phyloP scores from a whole-genome alignment of 2,888 invertebrate species.

The Diarsia mendica region DNA sequence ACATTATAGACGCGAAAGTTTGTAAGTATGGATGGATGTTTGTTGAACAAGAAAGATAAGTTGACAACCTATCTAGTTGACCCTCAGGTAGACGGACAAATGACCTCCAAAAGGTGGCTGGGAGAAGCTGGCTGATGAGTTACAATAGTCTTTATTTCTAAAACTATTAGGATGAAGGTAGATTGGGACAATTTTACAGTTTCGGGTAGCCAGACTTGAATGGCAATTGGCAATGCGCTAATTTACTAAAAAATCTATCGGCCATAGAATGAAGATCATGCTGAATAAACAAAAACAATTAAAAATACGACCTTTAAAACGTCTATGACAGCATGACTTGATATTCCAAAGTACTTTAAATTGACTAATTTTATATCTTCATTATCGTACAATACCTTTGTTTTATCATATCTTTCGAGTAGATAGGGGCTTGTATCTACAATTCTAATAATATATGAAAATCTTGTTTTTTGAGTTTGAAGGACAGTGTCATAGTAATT shows the following conservation, averaged over 20 bases:
- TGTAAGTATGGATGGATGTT: no score
- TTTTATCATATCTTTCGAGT: neutral
- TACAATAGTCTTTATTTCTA: no score
- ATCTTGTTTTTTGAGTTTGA: neutral
- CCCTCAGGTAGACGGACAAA: neutral
- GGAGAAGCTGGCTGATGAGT: neutral
- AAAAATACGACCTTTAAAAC: neutral
- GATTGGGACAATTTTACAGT: no score
- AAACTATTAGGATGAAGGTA: no score
- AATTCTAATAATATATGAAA: neutral
- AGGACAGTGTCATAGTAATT: neutral
- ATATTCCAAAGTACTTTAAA: neutral
- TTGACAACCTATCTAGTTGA: neutral
- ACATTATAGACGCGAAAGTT: no score
- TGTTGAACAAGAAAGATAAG: neutral
- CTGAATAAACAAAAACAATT: conserved; percentile 3
- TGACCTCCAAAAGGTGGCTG: neutral
- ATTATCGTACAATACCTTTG: conserved; percentile 34
- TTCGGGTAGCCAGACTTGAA: no score
- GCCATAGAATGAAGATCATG: conserved; percentile 1
- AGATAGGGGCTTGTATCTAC: neutral
- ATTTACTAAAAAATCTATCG: conserved; percentile 5
- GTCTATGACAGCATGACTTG: conserved; percentile 11
- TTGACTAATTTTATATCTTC: conserved; percentile 5
- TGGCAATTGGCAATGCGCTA: conserved; percentile 1